phyloP scores from a whole-genome alignment of 1,140 invertebrate genomes.

The Gryon sp. region DNA sequence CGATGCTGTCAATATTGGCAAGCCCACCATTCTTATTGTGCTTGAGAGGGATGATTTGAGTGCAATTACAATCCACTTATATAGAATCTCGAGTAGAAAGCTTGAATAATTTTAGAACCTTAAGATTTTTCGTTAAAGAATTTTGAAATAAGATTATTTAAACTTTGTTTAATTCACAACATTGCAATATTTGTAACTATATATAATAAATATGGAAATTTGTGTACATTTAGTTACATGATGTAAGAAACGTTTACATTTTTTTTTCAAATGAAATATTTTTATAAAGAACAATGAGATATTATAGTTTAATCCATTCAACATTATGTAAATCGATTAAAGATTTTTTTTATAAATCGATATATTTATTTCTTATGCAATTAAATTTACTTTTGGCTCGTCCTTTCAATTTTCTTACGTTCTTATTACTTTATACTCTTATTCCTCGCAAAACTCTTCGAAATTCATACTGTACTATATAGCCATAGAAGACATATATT shows the following conservation, averaged over 20 bases:
- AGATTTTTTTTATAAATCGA: not conserved
- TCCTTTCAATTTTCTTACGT: conserved; percentile 42
- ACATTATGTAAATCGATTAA: not conserved
- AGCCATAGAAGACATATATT: conserved; percentile 45
- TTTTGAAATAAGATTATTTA: too few relatives aligned
- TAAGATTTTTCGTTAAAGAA: not conserved
- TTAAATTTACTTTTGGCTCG: conserved; percentile 11
- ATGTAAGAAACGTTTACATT: too few relatives aligned
- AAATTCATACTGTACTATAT: conserved; percentile 49
- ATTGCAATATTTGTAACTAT: too few relatives aligned
- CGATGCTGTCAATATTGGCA: too few relatives aligned
- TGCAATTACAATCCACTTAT: conserved; percentile 13
- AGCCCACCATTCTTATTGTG: conserved; percentile 37
- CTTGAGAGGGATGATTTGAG: conserved; percentile 23
- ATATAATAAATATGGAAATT: too few relatives aligned
- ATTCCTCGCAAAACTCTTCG: conserved; percentile 44
- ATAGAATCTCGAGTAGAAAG: not conserved
- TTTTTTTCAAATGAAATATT: too few relatives aligned
- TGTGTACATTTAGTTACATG: too few relatives aligned
- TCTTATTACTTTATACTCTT: conserved; percentile 42
- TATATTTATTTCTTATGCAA: conserved; percentile 4
- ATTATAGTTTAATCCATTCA: too few relatives aligned
- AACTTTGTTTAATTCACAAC: too few relatives aligned
- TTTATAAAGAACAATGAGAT: too few relatives aligned
- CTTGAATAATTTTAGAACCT: too few relatives aligned